A percentile compares a stretch with the other conserved stretches of the same genome.
These are phyloP conservation scores for Microcebus jonahi DNA, from an alignment of 2,113 vertebrate genomes.

Conservation along the genomic window DNA sequence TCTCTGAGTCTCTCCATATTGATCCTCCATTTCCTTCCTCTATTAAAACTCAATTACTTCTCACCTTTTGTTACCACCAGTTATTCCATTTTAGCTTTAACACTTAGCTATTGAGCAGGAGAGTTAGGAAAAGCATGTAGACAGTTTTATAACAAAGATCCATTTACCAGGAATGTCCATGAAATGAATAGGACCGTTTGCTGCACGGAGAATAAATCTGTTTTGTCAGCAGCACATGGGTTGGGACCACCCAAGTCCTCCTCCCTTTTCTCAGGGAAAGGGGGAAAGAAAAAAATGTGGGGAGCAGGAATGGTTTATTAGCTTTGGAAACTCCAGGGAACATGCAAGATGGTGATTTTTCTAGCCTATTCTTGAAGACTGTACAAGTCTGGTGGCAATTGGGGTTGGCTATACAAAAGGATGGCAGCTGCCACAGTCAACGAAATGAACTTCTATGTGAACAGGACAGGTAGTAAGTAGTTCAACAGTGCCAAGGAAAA, in stretches of 20 bases:
- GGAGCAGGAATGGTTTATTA: slow-evolving; percentile 10
- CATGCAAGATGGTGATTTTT: neutral
- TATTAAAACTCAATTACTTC: slow-evolving; percentile 25
- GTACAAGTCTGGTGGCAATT: neutral
- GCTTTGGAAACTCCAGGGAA: slow-evolving; percentile 7
- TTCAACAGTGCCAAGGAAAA: neutral
- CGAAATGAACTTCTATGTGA: neutral
- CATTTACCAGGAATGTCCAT: neutral
- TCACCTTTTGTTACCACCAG: neutral
- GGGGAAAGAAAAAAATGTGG: neutral
- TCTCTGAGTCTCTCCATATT: neutral
- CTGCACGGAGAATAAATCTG: neutral
- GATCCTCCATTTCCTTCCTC: slow-evolving; percentile 16
- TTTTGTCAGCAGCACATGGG: neutral
- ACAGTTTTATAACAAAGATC: neutral
- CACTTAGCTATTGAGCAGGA: neutral
- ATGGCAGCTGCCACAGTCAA: neutral
- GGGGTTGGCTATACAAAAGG: neutral
- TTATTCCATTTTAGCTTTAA: neutral
- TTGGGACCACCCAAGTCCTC: neutral
- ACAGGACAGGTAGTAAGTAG: neutral
- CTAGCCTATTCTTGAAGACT: slow-evolving; percentile 2
- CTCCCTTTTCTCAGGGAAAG: slow-evolving; percentile 24
- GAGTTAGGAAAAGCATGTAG: neutral
- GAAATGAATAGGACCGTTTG: neutral